Evolutionary conservation across 2,113 vertebrate genomes (phyloP), one percentile per base, ranked within the genome.

Genomic region (Lutjanus erythropterus): DNA sequence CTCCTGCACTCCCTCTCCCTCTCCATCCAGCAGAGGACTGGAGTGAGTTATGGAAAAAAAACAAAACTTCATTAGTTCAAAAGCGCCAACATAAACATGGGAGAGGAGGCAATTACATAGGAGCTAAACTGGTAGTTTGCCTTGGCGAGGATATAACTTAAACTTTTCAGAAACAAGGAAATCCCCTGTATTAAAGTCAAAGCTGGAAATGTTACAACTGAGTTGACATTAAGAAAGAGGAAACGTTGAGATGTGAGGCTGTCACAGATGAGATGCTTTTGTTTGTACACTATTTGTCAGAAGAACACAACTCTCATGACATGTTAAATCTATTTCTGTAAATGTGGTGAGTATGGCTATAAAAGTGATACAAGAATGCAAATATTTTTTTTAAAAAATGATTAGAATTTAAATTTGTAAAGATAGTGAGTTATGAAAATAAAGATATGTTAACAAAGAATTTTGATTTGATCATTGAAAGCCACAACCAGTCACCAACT

Each of bases 91-190:
- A 82, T 65, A 86, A 86, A 92, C 75, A 87, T 70, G 56, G 52
- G 41, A 70, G 61, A 83, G 76, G 58, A 88, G 78, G 62, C 37
- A 59, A 23, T 46, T 52, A 74, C 71, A 81, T 29, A 71, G 61
- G 47, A 84, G 70, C 82, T 80, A 33, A 71, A 65, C 59, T 35
- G n/a, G 23, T 53, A 49, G 90, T 92, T 93, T 94, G 89, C 85
- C 84, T 94, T 93, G 84, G 52, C 56, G 37, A 86, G 78, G 81
- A 89, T 85, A 78, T 19, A 49, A 53, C 50, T 47, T 67, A 18
- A 72, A 83, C 52, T 75, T 78, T 27, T 76, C 49, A 80, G 25
- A 72, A 71, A 62, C 10, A 35, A 27, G 19, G 25, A 68, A 73
- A 64, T 71, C 9, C 47, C 25, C 14, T 21, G 42, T 23, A 29